Evolutionary conservation across 2,113 vertebrate species (phyloP).

Genomic region (Jacana jacana): DNA sequence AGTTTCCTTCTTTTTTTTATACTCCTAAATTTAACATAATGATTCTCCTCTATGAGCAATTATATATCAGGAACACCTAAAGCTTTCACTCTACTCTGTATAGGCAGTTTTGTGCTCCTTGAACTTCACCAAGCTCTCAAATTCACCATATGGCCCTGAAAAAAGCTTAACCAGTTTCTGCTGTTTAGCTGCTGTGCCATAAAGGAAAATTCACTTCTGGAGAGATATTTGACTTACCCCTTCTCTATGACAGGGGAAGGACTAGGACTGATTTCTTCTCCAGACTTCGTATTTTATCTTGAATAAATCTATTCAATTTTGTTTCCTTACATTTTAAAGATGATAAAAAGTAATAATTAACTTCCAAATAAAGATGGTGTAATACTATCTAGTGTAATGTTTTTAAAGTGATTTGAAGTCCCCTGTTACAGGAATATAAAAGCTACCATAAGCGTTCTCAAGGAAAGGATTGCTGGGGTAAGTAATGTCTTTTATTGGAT

Average conservation of each 20-base stretch:
- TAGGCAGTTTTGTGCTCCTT: constrained; percentile 1
- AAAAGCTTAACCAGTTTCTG: not conserved
- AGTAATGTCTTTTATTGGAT: constrained; percentile 58
- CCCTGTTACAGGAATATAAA: constrained; percentile 26
- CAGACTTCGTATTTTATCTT: constrained; percentile 38
- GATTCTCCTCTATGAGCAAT: constrained; percentile 34
- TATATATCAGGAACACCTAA: constrained; percentile 9
- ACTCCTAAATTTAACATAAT: constrained; percentile 50
- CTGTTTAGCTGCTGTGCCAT: not conserved
- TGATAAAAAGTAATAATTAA: constrained; percentile 51
- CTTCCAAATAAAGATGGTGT: constrained; percentile 45
- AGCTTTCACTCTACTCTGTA: not conserved
- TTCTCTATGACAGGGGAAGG: not conserved
- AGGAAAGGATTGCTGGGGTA: constrained; percentile 15
- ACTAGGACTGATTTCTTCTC: not conserved
- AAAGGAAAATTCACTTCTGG: not conserved
- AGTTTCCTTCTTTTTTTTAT: constrained; percentile 37
- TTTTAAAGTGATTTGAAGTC: constrained; percentile 24
- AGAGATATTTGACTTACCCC: not conserved
- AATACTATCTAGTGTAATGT: constrained; percentile 38
- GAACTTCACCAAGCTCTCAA: not conserved
- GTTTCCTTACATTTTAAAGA: constrained; percentile 52
- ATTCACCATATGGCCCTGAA: not conserved
- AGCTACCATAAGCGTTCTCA: constrained; percentile 16
- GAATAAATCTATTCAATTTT: constrained; percentile 2